Conservation (phyloP, 2,797 vertebrate genomes). For the Danio tinwini region DNA sequence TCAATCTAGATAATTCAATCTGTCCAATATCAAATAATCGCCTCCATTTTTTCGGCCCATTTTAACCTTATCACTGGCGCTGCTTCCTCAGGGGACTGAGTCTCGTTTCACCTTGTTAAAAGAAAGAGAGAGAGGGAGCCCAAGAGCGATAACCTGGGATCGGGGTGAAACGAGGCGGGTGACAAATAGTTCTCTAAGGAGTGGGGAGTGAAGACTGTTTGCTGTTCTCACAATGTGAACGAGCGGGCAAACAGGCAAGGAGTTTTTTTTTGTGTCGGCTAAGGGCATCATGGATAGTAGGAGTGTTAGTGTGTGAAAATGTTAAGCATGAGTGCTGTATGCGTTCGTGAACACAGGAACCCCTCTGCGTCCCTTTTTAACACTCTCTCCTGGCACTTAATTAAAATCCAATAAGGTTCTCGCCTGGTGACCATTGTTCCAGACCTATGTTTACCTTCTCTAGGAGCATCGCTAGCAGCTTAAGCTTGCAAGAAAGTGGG, state of each 20-base stretch:
- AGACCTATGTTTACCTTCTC: conserved; percentile 80
- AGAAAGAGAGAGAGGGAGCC: conserved; percentile 54
- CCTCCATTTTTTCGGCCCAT: conserved; percentile 69
- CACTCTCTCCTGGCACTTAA: conserved; percentile 78
- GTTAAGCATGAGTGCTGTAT: conserved; percentile 57
- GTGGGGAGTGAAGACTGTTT: conserved; percentile 66
- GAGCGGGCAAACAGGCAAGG: conserved; percentile 60
- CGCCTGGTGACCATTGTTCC: conserved; percentile 81
- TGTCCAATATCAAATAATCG: conserved; percentile 78
- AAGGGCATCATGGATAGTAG: conserved; percentile 49
- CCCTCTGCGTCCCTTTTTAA: conserved; percentile 73
- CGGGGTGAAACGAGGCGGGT: conserved; percentile 40
- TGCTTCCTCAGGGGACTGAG: conserved; percentile 67
- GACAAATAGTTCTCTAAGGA: conserved; percentile 69
- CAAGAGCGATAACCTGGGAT: conserved; percentile 46
- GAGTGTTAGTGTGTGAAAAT: conserved; percentile 18
- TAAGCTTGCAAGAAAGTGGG: conserved; percentile 82
- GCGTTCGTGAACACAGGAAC: conserved; percentile 64
- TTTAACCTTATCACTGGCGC: conserved; percentile 75
- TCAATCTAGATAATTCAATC: conserved; percentile 74
- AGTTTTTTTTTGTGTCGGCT: conserved; percentile 1
- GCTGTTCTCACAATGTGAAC: conserved; percentile 70
- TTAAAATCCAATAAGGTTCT: conserved; percentile 86
- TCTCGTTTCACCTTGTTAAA: conserved; percentile 70
- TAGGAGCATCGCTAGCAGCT: conserved; percentile 77